Base-by-base conservation (phyloP, 2,797 vertebrate genomes). In the Hybognathus amarus region DNA sequence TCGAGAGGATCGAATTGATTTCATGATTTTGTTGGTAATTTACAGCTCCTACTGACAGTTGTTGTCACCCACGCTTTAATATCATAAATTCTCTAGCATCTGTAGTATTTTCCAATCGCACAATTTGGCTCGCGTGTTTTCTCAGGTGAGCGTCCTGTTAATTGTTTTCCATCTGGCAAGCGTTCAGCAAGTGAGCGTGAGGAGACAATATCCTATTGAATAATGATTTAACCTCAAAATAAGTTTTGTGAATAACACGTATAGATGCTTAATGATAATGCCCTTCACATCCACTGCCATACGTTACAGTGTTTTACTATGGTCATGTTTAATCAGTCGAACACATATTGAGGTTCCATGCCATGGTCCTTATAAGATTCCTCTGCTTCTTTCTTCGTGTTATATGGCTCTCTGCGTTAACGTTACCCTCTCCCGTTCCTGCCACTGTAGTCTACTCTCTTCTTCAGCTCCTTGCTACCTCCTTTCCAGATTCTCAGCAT, bases 311-410 rank as follows among this genome's bases (percentile, higher is more conserved):
- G 20, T 22, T 79, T 54, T 52, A 11, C 2, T 71, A 71, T 9
- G 61, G 18, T 20, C 24, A 75, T 40, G 45, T 75, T 45, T 1
- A 33, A n/a, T 42, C 13, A 30, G 40, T 68, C 52, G 15, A 13
- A 38, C 6, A 88, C 93, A 90, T 90, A 97, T 96, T 93, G 66
- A 97, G 93, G 22, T 13, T 85, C 93, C 82, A 96, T 95, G 82
- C 92, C 20, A 85, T 93, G 63, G 64, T 95, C 96, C 85, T 95
- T 94, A 68, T 90, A 22, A 97, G 94, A n/a, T 12, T 93, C 90
- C 77, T 89, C 92, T 3, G 94, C 96, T 71, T 97, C 95, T 0
- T 92, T 92, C 54, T 92, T 93, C 45, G 95, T 93, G 6, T n/a
- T 85, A 87, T 0, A 82, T 90, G 42, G 93, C 94, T 73, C 89